Conservation (phyloP, 2,888 invertebrate genomes). For the Hipparchia sbordonii region DNA sequence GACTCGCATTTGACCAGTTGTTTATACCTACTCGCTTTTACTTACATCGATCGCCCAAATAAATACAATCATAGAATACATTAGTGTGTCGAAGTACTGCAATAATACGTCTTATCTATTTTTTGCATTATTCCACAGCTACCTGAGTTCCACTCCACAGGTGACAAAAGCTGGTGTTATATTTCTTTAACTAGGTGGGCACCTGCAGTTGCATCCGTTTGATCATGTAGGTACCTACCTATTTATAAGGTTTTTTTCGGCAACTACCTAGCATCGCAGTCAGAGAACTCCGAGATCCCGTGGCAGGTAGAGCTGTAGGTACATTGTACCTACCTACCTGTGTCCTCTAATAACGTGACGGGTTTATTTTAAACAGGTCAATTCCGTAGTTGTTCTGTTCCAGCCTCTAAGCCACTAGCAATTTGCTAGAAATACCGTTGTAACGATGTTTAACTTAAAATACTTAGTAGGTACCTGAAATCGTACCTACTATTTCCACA, state of each 20-base stretch:
- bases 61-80: background rate
- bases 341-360: slow-evolving; percentile 33
- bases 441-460: background rate
- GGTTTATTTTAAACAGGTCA: slow-evolving; percentile 51
- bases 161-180: slow-evolving; percentile 34
- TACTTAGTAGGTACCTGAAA: background rate
- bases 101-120: background rate
- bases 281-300: background rate
- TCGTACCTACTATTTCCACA: background rate
- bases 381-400: slow-evolving; percentile 36
- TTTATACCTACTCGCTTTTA: too few relatives aligned
- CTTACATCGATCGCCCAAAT: background rate
- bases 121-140: slow-evolving; percentile 32
- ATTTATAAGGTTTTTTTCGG: slow-evolving; percentile 49
- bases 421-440: slow-evolving; percentile 10
- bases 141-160: slow-evolving; percentile 41
- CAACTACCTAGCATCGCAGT: slow-evolving; percentile 41
- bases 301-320: slow-evolving; percentile 46
- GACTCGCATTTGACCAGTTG: too few relatives aligned
- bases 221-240: slow-evolving; percentile 20
- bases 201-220: slow-evolving; percentile 59
- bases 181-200: slow-evolving; percentile 41
- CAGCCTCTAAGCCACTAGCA: background rate
- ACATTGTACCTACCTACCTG: slow-evolving; percentile 53
- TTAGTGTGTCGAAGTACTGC: background rate